A percentile compares a stretch with the other conserved stretches of the same genome.
These are phyloP conservation scores for Trachythela sp. DNA, from an alignment of 64 coral and sea anemone genomes.

Conservation along the genomic window DNA sequence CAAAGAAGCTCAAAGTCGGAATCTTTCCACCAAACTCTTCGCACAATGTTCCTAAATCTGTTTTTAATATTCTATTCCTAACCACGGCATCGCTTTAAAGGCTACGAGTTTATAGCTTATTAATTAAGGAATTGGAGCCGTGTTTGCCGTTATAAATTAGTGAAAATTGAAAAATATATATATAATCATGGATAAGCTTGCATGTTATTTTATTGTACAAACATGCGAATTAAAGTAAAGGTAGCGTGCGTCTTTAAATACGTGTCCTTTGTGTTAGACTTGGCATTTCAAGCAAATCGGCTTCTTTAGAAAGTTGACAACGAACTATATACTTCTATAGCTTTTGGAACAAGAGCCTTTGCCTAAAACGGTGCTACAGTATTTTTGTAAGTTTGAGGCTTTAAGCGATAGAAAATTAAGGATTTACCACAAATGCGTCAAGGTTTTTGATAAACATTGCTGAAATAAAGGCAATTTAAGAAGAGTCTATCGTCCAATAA, in stretches of 20 bases:
- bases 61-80: not conserved
- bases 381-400: too few relatives aligned
- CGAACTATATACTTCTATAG: too few relatives aligned
- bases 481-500: too few relatives aligned
- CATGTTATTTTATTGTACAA: not conserved
- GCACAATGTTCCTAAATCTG: not conserved
- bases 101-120: not conserved
- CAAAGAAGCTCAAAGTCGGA: not conserved
- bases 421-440: too few relatives aligned
- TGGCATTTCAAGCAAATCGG: too few relatives aligned
- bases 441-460: too few relatives aligned
- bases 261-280: too few relatives aligned
- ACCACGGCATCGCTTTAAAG: not conserved
- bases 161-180: not conserved
- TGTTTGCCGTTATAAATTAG: slow-evolving; percentile 9
- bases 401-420: too few relatives aligned
- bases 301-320: too few relatives aligned
- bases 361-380: too few relatives aligned
- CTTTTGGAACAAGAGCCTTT: too few relatives aligned
- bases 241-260: not conserved
- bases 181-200: not conserved
- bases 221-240: not conserved
- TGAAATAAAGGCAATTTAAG: too few relatives aligned
- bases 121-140: not conserved
- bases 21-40: not conserved